Percentiles rank a stretch among this genome's conserved stretches.
These are phyloP conservation scores for Apus apus DNA, from an alignment of 2,113 vertebrate species.

Conservation along the genomic window DNA sequence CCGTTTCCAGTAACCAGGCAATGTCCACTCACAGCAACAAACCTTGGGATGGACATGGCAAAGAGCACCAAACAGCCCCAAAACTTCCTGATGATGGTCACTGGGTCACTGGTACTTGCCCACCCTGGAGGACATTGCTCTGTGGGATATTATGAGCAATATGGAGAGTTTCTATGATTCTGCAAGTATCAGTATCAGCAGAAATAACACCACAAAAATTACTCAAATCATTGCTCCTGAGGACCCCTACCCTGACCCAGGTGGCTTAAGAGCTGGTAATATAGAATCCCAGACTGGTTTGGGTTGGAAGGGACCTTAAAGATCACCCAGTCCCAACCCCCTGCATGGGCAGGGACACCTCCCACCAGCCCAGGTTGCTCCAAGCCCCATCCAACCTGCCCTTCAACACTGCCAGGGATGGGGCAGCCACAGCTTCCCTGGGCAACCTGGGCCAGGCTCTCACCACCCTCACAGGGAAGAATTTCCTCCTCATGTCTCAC, in stretches of 20 bases:
- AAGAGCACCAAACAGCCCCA: neutral
- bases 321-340: too few relatives aligned
- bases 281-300: too few relatives aligned
- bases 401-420: too few relatives aligned
- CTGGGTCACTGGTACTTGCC: too few relatives aligned
- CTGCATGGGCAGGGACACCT: too few relatives aligned
- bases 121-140: neutral
- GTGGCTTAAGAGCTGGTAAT: neutral
- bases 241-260: neutral
- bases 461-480: too few relatives aligned
- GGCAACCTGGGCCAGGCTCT: too few relatives aligned
- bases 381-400: too few relatives aligned
- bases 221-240: neutral
- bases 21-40: neutral
- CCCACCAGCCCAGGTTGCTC: too few relatives aligned
- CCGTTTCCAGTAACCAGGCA: neutral
- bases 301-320: too few relatives aligned
- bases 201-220: neutral
- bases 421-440: too few relatives aligned
- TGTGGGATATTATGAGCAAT: neutral
- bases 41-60: neutral
- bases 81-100: neutral
- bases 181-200: neutral
- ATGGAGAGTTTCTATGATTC: neutral
- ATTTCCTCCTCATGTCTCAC: too few relatives aligned